Base-by-base conservation (phyloP, 1,140 invertebrate genomes). In the Alviniconcha marisindica region DNA sequence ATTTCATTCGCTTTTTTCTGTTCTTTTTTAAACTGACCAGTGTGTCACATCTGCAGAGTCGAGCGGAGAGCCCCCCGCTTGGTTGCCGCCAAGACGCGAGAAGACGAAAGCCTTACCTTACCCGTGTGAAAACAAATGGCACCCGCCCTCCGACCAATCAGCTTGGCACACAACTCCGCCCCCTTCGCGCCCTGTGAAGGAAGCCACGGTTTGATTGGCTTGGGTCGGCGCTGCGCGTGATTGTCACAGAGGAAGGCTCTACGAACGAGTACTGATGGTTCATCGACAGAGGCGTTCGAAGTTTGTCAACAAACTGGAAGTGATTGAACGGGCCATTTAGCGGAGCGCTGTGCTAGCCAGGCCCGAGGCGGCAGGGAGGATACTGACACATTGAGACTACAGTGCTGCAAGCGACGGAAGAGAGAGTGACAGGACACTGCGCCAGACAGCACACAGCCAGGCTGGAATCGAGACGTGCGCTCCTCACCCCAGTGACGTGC, bases 291-390 rank as follows among this genome's bases (percentile, higher is more conserved):
- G 40, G 73, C 73, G 73, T 48, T 51, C 40, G 42, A 54, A 76
- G 73, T 76, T 76, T 76, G 73, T 44, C 40, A 76, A 76, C 38
- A 40, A 76, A 76, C 73, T 48, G 40, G 44, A 51, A 48, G 44
- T 24, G 24, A 51, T 51, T 48, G 73, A 76, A 54, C 44, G 73
- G 44, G 73, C 40, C 73, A 76, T 76, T 76, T 76, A 76, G 73
- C 73, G 33, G 73, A 0, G 40, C 40, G 73, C 40, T 76, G 73
- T 71, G 28, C 28, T 4, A n/a, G 21, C 7, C 40, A 48, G 73
- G 21, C 73, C 42, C 28, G 44, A 28, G 73, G 24, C 24, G 1
- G 36, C n/a, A 33, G 24, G 7, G 42, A 74, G 44, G 28, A 5
- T 5, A 48, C 44, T 48, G 44, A 48, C 44, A 48, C 7, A 48